Percentiles rank a stretch among this genome's conserved stretches.
phyloP scores from a whole-genome alignment of 2,113 vertebrate species.

The Rhombomys opimus region DNA sequence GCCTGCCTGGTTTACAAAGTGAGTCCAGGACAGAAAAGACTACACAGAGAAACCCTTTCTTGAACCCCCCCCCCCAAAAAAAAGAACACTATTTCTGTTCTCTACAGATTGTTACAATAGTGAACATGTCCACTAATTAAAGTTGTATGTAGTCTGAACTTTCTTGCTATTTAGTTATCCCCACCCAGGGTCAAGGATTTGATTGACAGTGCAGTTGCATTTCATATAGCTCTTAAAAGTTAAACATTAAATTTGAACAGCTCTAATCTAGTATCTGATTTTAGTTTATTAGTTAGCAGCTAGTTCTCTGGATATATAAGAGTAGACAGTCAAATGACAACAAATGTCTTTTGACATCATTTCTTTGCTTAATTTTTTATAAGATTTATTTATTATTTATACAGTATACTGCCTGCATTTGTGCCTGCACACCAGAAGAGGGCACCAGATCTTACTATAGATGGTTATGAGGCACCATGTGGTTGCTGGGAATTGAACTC shows the following conservation, averaged over 20 bases:
- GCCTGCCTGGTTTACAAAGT: too few species aligned
- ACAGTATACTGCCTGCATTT: too few species aligned
- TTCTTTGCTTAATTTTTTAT: conserved; percentile 27
- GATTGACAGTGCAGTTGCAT: conserved; percentile 55
- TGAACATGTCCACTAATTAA: neutral
- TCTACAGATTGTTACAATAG: conserved; percentile 1
- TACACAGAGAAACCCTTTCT: too few species aligned
- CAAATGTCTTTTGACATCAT: conserved; percentile 24
- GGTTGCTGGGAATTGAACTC: too few species aligned
- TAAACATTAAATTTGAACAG: conserved; percentile 73
- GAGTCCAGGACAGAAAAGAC: too few species aligned
- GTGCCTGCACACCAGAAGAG: too few species aligned
- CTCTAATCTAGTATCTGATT: conserved; percentile 56
- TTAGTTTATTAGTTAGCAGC: conserved; percentile 54
- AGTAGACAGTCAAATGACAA: conserved; percentile 22
- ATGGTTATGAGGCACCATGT: too few species aligned
- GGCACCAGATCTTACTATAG: too few species aligned
- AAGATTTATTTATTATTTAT: too few species aligned
- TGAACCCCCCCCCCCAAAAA: too few species aligned
- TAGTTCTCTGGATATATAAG: conserved; percentile 48
- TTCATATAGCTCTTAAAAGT: conserved; percentile 68
- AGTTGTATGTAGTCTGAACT: conserved; percentile 23
- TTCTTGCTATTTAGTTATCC: conserved; percentile 17
- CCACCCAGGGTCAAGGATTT: conserved; percentile 65
- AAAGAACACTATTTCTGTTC: neutral